Conservation (phyloP, 2,797 vertebrate genomes). For the Emys orbicularis region DNA sequence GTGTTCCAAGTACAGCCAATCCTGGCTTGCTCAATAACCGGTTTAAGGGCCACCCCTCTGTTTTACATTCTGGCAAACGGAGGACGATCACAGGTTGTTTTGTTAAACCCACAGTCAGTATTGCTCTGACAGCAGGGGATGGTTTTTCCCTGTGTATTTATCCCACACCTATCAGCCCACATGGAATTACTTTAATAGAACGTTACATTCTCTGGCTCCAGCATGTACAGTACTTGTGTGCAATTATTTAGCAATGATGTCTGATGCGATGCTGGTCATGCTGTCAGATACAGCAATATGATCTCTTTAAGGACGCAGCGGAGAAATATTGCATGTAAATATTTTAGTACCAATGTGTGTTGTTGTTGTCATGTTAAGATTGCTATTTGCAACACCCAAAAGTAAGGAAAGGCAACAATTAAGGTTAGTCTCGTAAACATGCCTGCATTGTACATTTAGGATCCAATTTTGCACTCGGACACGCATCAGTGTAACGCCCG, state of each 20-base stretch:
- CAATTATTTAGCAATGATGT: neutral
- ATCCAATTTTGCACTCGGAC: neutral
- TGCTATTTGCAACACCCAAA: neutral
- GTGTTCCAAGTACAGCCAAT: neutral
- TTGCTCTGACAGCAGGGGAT: neutral
- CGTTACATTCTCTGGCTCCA: neutral
- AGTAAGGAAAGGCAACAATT: neutral
- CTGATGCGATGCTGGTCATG: neutral
- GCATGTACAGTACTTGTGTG: neutral
- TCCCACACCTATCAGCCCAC: neutral
- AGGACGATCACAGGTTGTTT: neutral
- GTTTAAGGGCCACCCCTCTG: neutral
- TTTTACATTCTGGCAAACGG: neutral
- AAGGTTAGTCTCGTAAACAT: neutral
- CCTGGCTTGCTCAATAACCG: neutral
- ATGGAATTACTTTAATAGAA: neutral
- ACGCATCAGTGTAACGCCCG: neutral
- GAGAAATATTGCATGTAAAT: neutral
- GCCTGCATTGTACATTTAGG: neutral
- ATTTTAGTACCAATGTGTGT: neutral
- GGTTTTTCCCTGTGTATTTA: neutral
- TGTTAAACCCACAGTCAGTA: neutral
- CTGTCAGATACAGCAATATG: neutral
- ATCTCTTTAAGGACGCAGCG: neutral
- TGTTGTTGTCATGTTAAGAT: neutral